Conservation (phyloP, 1,140 invertebrate species). For the Neotoxoptera formosana region DNA sequence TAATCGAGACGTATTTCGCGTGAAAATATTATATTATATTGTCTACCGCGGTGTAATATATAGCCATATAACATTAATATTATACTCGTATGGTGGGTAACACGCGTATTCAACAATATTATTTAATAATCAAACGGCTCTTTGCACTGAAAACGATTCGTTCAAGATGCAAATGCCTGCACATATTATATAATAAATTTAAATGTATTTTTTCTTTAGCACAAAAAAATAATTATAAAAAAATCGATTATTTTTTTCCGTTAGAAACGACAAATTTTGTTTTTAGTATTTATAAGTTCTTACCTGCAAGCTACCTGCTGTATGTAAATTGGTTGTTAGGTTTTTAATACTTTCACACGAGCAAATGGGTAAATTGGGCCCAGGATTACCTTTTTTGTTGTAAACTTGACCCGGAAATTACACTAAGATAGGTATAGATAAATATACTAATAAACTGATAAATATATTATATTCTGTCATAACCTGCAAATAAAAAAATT, state of each 20-base stretch:
- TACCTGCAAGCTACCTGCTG: not conserved
- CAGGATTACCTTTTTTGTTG: too few species aligned
- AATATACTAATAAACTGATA: too few species aligned
- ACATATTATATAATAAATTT: not conserved
- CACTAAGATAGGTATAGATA: too few species aligned
- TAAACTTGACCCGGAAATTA: too few species aligned
- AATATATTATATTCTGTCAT: too few species aligned
- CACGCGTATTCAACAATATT: not conserved
- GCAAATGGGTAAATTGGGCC: too few species aligned
- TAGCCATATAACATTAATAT: not conserved
- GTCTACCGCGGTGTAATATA: not conserved
- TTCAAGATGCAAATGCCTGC: fast-evolving
- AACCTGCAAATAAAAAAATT: too few species aligned
- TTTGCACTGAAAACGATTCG: not conserved
- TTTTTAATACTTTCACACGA: not conserved
- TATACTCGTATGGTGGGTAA: not conserved
- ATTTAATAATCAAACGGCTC: not conserved
- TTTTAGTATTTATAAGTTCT: not conserved
- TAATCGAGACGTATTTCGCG: constrained; percentile 43
- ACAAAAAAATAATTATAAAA: too few species aligned
- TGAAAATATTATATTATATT: constrained; percentile 5
- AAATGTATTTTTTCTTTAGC: not conserved
- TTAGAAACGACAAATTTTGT: not conserved
- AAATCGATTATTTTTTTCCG: not conserved
- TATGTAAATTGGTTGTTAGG: not conserved